Evolutionary conservation across 2,113 vertebrate species (phyloP), one percentile per base, ranked within the genome.

Genomic region (Ageneiosus marmoratus): DNA sequence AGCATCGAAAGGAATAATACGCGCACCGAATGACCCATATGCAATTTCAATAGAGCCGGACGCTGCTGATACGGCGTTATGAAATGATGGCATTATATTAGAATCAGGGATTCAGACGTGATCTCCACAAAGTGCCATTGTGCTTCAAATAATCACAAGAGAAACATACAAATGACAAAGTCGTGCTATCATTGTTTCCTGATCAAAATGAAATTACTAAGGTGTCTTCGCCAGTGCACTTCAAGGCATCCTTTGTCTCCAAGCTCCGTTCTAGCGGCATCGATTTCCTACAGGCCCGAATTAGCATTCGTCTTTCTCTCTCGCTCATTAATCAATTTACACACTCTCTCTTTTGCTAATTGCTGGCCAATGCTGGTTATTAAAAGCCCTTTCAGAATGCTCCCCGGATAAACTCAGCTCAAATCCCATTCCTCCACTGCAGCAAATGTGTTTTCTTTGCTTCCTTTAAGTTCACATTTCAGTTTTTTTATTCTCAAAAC

Each of bases 1-100:
- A 87, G 88, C 87, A 91, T 93, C 90, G 90, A 93, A 93, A 93
- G 88, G 88, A 88, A 89, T 88, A 83, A 84, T 87, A 88, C 91
- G 91, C 88, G 85, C 82, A 91, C 79, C 90, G 91, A 91, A 92
- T 90, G 89, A 85, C 89, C 88, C 86, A 85, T 85, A 85, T 81
- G 82, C 84, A 82, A 89, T 85, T 90, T 81, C 85, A 79, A 84
- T 83, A 86, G 83, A 89, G 89, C 73, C 84, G 84, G 80, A 87
- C 90, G 84, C 85, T 82, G 80, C 90, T 90, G 92, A 89, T 91
- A 91, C 89, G 80, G 77, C 87, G 84, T 89, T 88, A 89, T 92
- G 90, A 92, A 84, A 88, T 88, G 76, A 84, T 77, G 81, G 88
- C 84, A 89, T 92, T 93, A 92, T 92, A 89, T 91, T 89, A 86